A percentile compares a stretch with the other conserved stretches of the same genome.
Evolutionary conservation across 2,797 vertebrate species (phyloP).

Genomic region (Dicrostonyx torquatus): DNA sequence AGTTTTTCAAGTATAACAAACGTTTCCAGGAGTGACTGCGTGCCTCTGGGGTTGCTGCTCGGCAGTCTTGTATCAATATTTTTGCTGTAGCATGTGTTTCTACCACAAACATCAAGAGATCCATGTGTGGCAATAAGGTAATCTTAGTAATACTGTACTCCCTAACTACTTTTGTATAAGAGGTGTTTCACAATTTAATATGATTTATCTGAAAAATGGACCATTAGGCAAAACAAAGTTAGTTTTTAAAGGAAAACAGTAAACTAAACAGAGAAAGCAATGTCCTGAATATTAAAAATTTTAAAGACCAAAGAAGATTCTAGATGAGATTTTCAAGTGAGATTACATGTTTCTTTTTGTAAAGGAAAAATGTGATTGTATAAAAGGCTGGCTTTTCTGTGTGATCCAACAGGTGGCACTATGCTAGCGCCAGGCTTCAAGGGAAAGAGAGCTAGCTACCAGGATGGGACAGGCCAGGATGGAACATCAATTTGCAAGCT

Average conservation of each 20-base stretch:
- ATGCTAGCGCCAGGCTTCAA: background rate
- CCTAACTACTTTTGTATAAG: background rate
- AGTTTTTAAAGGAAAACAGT: background rate
- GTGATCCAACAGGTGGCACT: conserved; percentile 67
- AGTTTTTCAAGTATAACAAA: background rate
- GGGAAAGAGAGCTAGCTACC: conserved; percentile 31
- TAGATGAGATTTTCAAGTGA: background rate
- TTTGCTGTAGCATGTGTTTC: background rate
- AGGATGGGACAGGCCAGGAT: background rate
- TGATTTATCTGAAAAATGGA: conserved; percentile 21
- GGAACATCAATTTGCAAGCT: background rate
- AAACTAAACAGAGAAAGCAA: background rate
- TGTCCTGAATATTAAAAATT: background rate
- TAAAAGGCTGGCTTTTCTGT: background rate
- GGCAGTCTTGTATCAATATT: background rate
- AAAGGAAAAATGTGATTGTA: background rate
- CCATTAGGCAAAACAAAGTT: background rate
- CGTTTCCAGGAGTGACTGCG: background rate
- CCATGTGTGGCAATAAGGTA: background rate
- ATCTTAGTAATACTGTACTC: background rate
- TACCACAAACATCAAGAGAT: background rate
- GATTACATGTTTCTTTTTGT: background rate
- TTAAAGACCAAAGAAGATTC: background rate
- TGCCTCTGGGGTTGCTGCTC: background rate
- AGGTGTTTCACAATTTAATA: conserved; percentile 25